A percentile compares a stretch with the other conserved stretches of the same genome.
Evolutionary conservation across 1,140 invertebrate genomes (phyloP).

Genomic region (Heliconius congener): DNA sequence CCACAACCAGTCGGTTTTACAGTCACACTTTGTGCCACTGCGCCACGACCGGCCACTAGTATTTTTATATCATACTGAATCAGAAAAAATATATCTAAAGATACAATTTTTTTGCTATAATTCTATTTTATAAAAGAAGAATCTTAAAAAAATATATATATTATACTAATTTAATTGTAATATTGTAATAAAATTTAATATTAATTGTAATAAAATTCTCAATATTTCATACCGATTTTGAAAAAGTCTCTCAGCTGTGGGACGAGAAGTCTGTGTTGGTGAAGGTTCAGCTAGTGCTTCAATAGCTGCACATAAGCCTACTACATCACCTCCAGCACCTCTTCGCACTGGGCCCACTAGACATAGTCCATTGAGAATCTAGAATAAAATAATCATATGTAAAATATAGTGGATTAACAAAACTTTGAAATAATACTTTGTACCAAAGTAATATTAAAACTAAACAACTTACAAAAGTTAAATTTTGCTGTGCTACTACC

Average conservation of each 20-base stretch:
- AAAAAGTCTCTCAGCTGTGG: conserved; percentile 81
- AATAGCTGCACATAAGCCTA: conserved; percentile 93
- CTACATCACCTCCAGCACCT: conserved; percentile 84
- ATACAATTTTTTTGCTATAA: too few relatives aligned
- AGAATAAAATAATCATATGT: conserved; percentile 5
- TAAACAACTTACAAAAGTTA: conserved; percentile 86
- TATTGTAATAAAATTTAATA: not conserved
- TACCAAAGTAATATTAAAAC: conserved; percentile 31
- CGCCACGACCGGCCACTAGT: too few relatives aligned
- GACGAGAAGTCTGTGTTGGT: conserved; percentile 79
- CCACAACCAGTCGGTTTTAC: too few relatives aligned
- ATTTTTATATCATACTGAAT: too few relatives aligned
- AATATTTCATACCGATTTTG: conserved; percentile 79
- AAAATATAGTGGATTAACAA: not conserved
- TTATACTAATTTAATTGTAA: too few relatives aligned
- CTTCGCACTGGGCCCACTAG: conserved; percentile 65
- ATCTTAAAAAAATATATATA: too few relatives aligned
- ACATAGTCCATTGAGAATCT: conserved; percentile 69
- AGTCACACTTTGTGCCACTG: too few relatives aligned
- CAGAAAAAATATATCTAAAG: too few relatives aligned
- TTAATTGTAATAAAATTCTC: not conserved
- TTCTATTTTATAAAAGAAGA: too few relatives aligned
- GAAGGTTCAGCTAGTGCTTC: conserved; percentile 92
- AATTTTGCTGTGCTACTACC: conserved; percentile 90
- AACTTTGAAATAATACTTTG: not conserved